These are phyloP conservation scores for Drosophila sordidula DNA, from an alignment of 2,888 invertebrate species.

Conservation along the genomic window DNA sequence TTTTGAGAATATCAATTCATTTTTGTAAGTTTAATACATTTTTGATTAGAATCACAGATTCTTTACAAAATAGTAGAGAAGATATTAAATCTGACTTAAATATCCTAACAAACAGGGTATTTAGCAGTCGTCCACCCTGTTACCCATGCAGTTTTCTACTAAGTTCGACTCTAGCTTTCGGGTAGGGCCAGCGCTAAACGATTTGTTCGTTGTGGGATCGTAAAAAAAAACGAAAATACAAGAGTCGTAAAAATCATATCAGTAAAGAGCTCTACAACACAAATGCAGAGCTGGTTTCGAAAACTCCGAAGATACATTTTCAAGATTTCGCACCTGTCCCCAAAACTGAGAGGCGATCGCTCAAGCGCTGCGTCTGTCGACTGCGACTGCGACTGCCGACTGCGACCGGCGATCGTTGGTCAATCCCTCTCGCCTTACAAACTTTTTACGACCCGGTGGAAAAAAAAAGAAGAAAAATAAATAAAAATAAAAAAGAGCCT, in stretches of 20 bases:
- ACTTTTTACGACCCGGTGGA: constrained; percentile 47
- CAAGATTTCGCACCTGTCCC: constrained; percentile 68
- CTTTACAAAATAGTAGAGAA: too few relatives aligned
- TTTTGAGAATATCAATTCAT: too few relatives aligned
- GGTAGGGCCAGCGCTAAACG: constrained; percentile 63
- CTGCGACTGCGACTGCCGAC: constrained; percentile 6
- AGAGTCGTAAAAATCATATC: constrained; percentile 72
- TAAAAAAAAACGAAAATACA: constrained; percentile 66
- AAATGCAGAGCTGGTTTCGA: constrained; percentile 51
- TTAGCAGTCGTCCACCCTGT: background rate
- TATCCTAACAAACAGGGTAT: constrained; percentile 21
- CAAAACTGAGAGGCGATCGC: constrained; percentile 30
- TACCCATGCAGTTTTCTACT: background rate
- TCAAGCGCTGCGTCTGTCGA: constrained; percentile 16
- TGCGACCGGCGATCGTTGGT: constrained; percentile 29
- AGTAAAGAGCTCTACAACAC: constrained; percentile 45
- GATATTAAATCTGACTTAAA: too few relatives aligned
- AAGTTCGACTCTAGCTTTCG: constrained; percentile 5
- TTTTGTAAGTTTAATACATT: too few relatives aligned
- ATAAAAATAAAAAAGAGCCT: constrained; percentile 9
- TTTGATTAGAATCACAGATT: too few relatives aligned
- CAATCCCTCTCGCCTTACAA: constrained; percentile 37
- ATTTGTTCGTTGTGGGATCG: constrained; percentile 72
- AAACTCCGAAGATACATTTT: constrained; percentile 22
- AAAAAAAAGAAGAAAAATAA: constrained; percentile 7